Evolutionary conservation across 2,113 vertebrate genomes (phyloP).

Genomic region (Gasterosteus aculeatus): DNA sequence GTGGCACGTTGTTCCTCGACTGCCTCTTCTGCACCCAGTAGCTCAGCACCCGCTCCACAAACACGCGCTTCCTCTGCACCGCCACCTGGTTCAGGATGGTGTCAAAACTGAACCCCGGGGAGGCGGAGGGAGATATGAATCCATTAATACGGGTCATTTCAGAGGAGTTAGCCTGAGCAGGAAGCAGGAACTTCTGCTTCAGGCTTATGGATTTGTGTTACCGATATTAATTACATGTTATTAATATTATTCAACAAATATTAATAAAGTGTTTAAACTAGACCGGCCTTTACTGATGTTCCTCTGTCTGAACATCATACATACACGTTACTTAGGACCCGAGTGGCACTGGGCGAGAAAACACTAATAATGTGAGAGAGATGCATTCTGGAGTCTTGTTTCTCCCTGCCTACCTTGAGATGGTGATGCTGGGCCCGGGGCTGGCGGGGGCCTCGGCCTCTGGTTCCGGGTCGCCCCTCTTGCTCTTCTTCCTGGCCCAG

Average conservation of each 20-base stretch:
- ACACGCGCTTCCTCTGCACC: conserved; percentile 93
- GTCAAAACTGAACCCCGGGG: conserved; percentile 83
- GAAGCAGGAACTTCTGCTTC: too few relatives aligned
- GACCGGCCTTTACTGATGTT: neutral
- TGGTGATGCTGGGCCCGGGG: conserved; percentile 91
- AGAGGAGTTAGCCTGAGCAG: neutral
- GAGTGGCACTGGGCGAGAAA: neutral
- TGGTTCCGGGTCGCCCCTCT: conserved; percentile 83
- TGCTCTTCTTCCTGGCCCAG: conserved; percentile 90
- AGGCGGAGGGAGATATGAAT: neutral
- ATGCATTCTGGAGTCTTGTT: neutral
- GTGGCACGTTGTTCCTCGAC: conserved; percentile 93
- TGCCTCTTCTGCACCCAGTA: conserved; percentile 97
- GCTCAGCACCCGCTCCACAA: conserved; percentile 93
- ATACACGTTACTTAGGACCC: neutral
- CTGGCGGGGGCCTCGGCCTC: conserved; percentile 80
- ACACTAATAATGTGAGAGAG: neutral
- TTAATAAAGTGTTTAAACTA: neutral
- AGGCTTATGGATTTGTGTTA: too few relatives aligned
- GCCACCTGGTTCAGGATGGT: conserved; percentile 97
- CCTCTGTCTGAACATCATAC: neutral
- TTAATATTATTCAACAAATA: neutral
- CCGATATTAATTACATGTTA: too few relatives aligned
- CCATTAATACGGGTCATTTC: neutral
- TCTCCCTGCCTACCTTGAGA: conserved; percentile 86